Base-by-base conservation (phyloP, 2,113 vertebrate genomes). In the Chloropsis cyanopogon region DNA sequence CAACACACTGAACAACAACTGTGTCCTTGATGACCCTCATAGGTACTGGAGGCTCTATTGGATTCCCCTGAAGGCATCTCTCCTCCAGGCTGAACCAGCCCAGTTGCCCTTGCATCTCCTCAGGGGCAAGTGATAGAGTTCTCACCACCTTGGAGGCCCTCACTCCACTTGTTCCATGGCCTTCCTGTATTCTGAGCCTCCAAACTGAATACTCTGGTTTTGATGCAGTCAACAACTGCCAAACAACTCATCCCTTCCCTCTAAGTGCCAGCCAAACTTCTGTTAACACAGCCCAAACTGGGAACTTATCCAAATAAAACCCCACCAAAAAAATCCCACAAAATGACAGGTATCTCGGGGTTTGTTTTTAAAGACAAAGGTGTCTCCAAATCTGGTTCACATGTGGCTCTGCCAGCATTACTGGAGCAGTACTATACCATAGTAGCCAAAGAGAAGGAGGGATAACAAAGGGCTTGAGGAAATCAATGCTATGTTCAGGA, bases 341-440 rank as follows among this genome's bases (percentile, higher is more conserved):
- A 65, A 65, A 33, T 18, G 25, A 9, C 16, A 10, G 4, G 4
- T 64, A 53, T 90, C 54, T 72, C 5, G 7, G 52, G 6, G 7
- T 26, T 72, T 82, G 23, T 72, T 88, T 70, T 65, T 13, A 39
- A 44, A 70, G 46, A 33, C 5, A 57, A 28, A 70, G 11, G 5
- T 42, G 14, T 42, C 79, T 56, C 33, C 44, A 50, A 82, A 44
- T 60, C 49, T 66, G 52, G 20, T 41, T 83, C n/a, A 28, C 4
- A 1, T 9, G 10, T 1, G 6, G 31, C 18, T 50, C 6, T 80
- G 22, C 23, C 72, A 87, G 37, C 0, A 0, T 50, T 65, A 56
- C 29, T 3, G 31, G 60, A 47, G 60, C 14, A 7, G 22, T 33
- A 22, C n/a, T 44, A 4, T 49, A 21, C 53, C 14, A 9, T 1